These are phyloP conservation scores for Acanthosepion pharaonis DNA, from an alignment of 2,888 invertebrate genomes.

Conservation along the genomic window DNA sequence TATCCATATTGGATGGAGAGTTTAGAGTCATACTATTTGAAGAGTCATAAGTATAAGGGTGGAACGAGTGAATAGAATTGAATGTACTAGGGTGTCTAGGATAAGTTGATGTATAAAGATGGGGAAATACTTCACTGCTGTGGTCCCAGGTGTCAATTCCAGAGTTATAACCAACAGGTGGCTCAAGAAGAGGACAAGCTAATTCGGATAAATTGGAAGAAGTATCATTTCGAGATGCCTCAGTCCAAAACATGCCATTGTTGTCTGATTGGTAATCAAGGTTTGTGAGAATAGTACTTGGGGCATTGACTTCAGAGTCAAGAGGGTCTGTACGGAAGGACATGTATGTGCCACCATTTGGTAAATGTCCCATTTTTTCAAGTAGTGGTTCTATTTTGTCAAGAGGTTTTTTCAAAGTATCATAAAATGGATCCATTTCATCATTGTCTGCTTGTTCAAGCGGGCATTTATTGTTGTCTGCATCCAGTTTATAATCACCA, in stretches of 20 bases:
- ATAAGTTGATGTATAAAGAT: background rate
- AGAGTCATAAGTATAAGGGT: background rate
- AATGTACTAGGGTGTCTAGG: background rate
- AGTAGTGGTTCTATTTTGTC: background rate
- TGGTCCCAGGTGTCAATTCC: background rate
- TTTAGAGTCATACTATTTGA: background rate
- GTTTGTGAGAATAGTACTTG: slow-evolving; percentile 4
- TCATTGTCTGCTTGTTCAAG: background rate
- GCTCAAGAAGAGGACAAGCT: slow-evolving; percentile 25
- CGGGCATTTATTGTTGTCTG: background rate
- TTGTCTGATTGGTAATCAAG: slow-evolving; percentile 14
- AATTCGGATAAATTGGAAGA: slow-evolving; percentile 1
- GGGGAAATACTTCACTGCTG: background rate
- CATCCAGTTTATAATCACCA: background rate
- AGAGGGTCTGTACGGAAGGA: background rate
- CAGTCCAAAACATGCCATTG: slow-evolving; percentile 36
- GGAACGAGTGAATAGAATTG: background rate
- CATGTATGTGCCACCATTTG: background rate
- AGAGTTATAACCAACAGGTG: background rate
- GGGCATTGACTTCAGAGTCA: slow-evolving; percentile 6
- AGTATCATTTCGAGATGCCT: slow-evolving; percentile 10
- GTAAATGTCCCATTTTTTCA: background rate
- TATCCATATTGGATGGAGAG: background rate
- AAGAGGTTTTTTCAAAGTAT: background rate
- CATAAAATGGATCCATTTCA: slow-evolving; percentile 35